These are phyloP conservation scores for Chrysoperla carnea DNA, from an alignment of 1,140 invertebrate species.

Conservation along the genomic window DNA sequence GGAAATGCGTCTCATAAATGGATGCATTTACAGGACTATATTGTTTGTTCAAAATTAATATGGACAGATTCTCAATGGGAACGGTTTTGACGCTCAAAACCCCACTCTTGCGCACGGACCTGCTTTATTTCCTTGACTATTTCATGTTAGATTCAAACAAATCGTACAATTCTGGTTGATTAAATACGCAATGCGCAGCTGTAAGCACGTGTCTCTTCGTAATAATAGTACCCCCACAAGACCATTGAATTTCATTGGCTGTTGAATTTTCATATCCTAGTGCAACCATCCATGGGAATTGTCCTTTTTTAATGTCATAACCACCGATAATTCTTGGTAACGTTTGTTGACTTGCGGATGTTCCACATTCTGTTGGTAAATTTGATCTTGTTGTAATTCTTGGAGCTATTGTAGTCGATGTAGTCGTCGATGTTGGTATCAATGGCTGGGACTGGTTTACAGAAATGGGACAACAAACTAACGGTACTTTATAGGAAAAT, in stretches of 20 bases:
- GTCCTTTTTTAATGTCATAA: slow-evolving; percentile 21
- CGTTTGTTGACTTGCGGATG: no score
- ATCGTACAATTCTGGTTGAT: slow-evolving; percentile 29
- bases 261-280: slow-evolving; percentile 37
- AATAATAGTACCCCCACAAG: slow-evolving; percentile 68
- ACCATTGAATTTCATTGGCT: slow-evolving; percentile 27
- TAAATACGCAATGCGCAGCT: slow-evolving; percentile 61
- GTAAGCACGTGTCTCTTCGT: slow-evolving; percentile 55
- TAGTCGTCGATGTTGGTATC: neutral
- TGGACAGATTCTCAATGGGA: no score
- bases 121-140: no score
- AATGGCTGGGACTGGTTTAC: neutral
- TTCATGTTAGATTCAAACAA: no score
- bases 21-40: no score
- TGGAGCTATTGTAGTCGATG: neutral
- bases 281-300: slow-evolving; percentile 54
- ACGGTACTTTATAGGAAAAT: slow-evolving; percentile 26
- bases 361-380: no score
- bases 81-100: no score
- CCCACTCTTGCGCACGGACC: no score
- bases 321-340: no score
- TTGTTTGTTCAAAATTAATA: no score
- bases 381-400: no score
- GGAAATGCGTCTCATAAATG: no score
- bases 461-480: slow-evolving; percentile 28